Conservation (phyloP, 1,140 invertebrate species). For the Tetramorium simillimum region DNA sequence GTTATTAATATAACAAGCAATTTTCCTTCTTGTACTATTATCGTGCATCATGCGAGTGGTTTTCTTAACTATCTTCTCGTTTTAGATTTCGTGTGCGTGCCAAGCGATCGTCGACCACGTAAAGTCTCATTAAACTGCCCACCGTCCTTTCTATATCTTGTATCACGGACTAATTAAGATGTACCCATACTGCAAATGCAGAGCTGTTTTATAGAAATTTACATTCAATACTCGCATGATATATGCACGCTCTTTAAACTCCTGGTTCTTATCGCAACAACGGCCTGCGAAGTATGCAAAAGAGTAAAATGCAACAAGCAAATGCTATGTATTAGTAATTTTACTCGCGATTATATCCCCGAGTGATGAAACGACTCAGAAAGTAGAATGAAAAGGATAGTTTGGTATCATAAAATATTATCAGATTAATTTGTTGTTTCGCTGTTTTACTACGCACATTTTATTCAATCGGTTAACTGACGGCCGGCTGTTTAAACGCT, state of each 20-base stretch:
- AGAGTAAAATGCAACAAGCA: conserved; percentile 72
- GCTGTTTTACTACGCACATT: conserved; percentile 44
- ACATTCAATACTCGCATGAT: conserved; percentile 30
- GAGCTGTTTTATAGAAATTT: conserved; percentile 60
- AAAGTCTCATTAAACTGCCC: conserved; percentile 69
- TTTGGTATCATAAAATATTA: conserved; percentile 82
- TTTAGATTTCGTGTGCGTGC: conserved; percentile 66
- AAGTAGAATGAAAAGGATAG: conserved; percentile 66
- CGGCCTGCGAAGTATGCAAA: conserved; percentile 19
- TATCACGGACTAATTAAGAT: conserved; percentile 72
- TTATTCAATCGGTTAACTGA: conserved; percentile 58
- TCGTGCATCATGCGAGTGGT: conserved; percentile 2
- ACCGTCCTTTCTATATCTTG: conserved; percentile 30
- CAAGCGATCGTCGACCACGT: conserved; percentile 46
- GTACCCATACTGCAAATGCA: conserved; percentile 69
- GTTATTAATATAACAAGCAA: neutral
- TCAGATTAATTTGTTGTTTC: conserved; percentile 83
- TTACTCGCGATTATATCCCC: conserved; percentile 75
- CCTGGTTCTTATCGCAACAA: conserved; percentile 42
- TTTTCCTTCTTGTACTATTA: neutral
- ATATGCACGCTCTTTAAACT: neutral
- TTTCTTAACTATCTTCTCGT: conserved; percentile 61
- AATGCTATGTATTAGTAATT: conserved; percentile 81
- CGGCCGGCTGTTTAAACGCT: conserved; percentile 58
- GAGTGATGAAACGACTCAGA: conserved; percentile 7